phyloP scores from a whole-genome alignment of 2,113 vertebrate genomes.

The Heterotis niloticus region DNA sequence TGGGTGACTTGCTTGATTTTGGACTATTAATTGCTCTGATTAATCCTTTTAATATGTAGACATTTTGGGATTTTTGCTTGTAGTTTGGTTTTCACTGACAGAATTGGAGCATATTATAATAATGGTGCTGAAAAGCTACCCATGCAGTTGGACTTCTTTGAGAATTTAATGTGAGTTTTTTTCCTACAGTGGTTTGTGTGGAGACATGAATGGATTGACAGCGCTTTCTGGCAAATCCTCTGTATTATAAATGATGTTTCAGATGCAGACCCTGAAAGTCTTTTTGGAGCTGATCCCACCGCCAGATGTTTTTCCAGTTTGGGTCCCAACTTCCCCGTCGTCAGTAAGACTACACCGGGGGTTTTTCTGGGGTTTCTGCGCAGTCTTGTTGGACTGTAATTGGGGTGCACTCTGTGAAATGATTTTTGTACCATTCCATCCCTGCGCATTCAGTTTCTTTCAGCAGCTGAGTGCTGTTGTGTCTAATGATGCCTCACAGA shows the following conservation, averaged over 20 bases:
- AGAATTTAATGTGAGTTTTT: no score
- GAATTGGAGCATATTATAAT: no score
- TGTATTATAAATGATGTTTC: background rate
- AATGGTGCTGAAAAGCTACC: no score
- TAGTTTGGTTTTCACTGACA: no score
- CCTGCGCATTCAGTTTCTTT: no score
- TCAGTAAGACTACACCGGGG: background rate
- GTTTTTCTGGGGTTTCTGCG: background rate
- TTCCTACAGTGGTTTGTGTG: background rate
- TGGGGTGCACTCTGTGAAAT: background rate
- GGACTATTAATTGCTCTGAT: no score
- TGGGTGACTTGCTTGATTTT: no score
- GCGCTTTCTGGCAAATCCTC: background rate
- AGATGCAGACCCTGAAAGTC: conserved; percentile 7
- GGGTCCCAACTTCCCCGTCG: background rate
- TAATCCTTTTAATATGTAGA: no score
- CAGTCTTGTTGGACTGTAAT: conserved; percentile 4
- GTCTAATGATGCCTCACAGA: no score
- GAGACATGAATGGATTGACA: background rate
- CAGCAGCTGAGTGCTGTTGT: no score
- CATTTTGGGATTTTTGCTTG: no score
- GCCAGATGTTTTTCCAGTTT: conserved; percentile 5
- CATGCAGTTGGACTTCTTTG: no score
- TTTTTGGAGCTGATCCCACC: background rate
- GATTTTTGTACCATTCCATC: background rate